Evolutionary conservation across 2,113 vertebrate genomes (phyloP).

Genomic region (Mohoua ochrocephala): DNA sequence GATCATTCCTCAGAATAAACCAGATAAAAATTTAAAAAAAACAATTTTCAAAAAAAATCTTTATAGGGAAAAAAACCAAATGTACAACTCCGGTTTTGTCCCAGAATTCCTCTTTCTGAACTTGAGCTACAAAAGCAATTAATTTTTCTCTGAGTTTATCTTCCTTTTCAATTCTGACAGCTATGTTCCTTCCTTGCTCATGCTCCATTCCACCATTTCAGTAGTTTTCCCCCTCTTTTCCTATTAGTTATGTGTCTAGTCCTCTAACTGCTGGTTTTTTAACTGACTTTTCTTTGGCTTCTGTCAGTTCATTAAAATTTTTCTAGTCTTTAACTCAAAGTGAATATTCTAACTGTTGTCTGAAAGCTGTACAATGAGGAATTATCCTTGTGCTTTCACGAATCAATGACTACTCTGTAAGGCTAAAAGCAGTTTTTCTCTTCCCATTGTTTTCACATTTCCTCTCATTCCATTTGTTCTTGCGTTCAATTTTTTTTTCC

Average conservation of each 20-base stretch:
- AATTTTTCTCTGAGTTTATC: not conserved
- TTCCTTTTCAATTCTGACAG: not conserved
- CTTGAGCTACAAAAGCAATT: not conserved
- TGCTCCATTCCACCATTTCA: not conserved
- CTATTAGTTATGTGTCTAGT: not conserved
- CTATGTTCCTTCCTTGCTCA: not conserved
- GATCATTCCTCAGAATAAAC: not conserved
- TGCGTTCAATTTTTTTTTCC: not conserved
- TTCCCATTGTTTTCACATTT: not conserved
- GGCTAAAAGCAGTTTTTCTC: constrained; percentile 4
- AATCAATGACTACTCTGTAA: constrained; percentile 37
- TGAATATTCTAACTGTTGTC: constrained; percentile 27
- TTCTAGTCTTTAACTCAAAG: constrained; percentile 17
- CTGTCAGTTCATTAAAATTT: constrained; percentile 10
- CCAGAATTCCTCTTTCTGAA: not conserved
- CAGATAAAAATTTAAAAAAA: not conserved
- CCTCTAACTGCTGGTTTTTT: not conserved
- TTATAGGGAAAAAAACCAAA: not conserved
- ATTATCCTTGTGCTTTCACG: constrained; percentile 2
- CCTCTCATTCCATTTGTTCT: not conserved
- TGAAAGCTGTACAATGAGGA: constrained; percentile 25
- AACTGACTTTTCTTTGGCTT: not conserved
- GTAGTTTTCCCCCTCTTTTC: not conserved
- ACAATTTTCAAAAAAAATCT: fast-evolving
- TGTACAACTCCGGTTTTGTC: not conserved